These are phyloP conservation scores for Gallirallus australis DNA, from an alignment of 2,797 vertebrate species.

Conservation along the genomic window DNA sequence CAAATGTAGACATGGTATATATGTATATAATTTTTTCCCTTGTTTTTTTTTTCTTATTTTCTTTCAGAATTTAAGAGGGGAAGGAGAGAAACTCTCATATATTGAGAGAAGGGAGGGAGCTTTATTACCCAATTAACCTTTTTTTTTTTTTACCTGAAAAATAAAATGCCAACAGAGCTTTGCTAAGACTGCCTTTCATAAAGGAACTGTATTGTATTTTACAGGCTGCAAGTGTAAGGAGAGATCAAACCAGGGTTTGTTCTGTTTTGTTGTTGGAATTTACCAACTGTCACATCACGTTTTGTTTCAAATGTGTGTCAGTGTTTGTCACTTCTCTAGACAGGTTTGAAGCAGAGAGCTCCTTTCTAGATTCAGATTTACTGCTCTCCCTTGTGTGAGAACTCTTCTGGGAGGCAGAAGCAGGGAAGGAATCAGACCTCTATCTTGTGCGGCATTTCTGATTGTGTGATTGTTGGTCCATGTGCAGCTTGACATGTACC, in stretches of 20 bases:
- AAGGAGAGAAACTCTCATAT: background rate
- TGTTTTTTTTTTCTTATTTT: background rate
- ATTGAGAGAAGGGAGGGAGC: background rate
- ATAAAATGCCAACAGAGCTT: background rate
- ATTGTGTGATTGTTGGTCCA: fast-evolving
- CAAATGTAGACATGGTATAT: background rate
- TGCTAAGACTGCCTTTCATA: background rate
- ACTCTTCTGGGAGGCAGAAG: background rate
- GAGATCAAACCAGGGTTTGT: background rate
- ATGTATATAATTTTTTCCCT: background rate
- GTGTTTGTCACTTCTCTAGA: background rate
- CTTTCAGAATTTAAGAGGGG: background rate
- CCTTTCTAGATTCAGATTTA: background rate
- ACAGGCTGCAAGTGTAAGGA: background rate
- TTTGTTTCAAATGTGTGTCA: background rate
- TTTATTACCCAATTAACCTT: background rate
- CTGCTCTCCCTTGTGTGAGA: background rate
- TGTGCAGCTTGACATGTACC: background rate
- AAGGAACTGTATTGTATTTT: background rate
- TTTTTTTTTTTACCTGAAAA: background rate
- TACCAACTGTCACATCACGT: background rate
- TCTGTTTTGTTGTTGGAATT: background rate
- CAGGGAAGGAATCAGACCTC: background rate
- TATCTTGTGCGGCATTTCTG: background rate
- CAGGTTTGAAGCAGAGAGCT: background rate